These are phyloP conservation scores for Hypomecis atomaria DNA, from an alignment of 2,888 invertebrate species.

Conservation along the genomic window DNA sequence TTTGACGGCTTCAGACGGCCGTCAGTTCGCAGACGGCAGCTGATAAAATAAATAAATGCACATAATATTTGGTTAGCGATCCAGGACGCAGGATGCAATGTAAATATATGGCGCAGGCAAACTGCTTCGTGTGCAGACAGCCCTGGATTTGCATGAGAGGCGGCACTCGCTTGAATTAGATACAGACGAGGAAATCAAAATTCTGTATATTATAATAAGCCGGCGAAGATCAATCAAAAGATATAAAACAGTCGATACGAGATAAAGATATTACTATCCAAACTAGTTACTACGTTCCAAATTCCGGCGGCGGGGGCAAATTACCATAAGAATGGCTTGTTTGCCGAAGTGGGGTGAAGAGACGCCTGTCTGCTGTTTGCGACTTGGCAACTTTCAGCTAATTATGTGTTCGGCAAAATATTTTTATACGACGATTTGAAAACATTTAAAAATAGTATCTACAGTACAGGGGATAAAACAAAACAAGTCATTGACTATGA, in stretches of 20 bases:
- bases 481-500: conserved; percentile 41
- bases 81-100: conserved; percentile 56
- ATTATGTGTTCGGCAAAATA: conserved; percentile 50
- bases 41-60: conserved; percentile 77
- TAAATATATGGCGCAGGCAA: conserved; percentile 56
- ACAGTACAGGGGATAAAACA: conserved; percentile 18
- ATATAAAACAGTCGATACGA: conserved; percentile 35
- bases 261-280: conserved; percentile 48
- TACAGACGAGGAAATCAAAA: conserved; percentile 47
- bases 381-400: conserved; percentile 59
- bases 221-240: conserved; percentile 55
- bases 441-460: conserved; percentile 16
- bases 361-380: conserved; percentile 42
- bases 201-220: conserved; percentile 45
- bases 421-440: conserved; percentile 19
- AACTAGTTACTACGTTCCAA: conserved; percentile 51
- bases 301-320: conserved; percentile 54
- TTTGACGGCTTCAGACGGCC: conserved; percentile 53
- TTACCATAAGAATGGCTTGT: conserved; percentile 72
- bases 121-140: conserved; percentile 55
- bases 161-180: conserved; percentile 63
- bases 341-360: conserved; percentile 55
- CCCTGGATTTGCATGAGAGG: conserved; percentile 69
- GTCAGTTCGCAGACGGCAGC: conserved; percentile 53
- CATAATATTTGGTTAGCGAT: conserved; percentile 78